Conservation (phyloP, 1,140 invertebrate species). For the Danaus melanippus region DNA sequence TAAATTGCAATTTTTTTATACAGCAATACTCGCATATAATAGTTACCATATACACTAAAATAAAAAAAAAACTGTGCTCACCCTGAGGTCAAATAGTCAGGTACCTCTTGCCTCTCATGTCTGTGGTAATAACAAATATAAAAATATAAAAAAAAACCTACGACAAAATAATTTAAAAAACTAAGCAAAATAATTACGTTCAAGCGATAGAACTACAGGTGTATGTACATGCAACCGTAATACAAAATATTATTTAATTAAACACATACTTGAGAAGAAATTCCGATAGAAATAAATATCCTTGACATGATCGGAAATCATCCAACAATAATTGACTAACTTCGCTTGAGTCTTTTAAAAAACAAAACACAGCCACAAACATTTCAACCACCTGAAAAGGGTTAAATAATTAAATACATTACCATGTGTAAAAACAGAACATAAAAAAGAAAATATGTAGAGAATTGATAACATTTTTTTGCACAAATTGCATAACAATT, state of each 20-base stretch:
- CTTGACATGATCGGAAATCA: conserved; percentile 95
- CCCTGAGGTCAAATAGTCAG: conserved; percentile 69
- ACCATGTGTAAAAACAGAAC: too few relatives aligned
- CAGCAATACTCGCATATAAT: too few relatives aligned
- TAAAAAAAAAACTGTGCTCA: conserved; percentile 43
- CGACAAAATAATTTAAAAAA: conserved; percentile 25
- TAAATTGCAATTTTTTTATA: neutral
- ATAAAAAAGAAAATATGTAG: too few relatives aligned
- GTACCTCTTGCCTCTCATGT: conserved; percentile 65
- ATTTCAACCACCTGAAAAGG: conserved; percentile 88
- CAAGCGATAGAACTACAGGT: neutral
- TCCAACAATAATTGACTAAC: conserved; percentile 94
- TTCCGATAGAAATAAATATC: conserved; percentile 95
- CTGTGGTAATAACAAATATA: conserved; percentile 64
- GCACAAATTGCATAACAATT: neutral
- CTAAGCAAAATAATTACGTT: conserved; percentile 33
- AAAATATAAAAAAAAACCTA: conserved; percentile 20
- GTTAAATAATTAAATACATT: neutral
- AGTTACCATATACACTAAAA: neutral
- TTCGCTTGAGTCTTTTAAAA: conserved; percentile 98
- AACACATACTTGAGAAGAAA: conserved; percentile 93
- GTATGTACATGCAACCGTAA: conserved; percentile 8
- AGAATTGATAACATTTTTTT: too few relatives aligned
- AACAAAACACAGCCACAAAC: conserved; percentile 98
- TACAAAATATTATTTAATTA: conserved; percentile 9